A percentile compares a stretch with the other conserved stretches of the same genome.
These are phyloP conservation scores for Drosophila acutilabella DNA, from an alignment of 2,888 invertebrate genomes.

Conservation along the genomic window DNA sequence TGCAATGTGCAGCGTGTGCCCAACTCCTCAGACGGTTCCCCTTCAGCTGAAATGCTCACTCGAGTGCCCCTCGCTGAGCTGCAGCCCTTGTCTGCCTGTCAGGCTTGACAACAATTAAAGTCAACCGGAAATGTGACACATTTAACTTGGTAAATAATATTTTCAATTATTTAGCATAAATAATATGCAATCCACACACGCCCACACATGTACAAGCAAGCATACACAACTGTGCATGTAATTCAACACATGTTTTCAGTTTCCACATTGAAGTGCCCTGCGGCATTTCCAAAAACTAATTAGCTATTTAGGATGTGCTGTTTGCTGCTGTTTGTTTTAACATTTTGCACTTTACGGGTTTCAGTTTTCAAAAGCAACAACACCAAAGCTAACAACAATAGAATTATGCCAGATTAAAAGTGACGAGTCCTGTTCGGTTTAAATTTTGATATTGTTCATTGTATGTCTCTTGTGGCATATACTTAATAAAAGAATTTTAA, in stretches of 20 bases:
- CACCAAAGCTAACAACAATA: not conserved
- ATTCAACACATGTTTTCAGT: constrained; percentile 69
- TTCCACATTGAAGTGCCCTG: constrained; percentile 59
- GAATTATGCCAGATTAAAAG: constrained; percentile 8
- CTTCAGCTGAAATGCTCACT: not conserved
- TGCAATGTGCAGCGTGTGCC: constrained; percentile 4
- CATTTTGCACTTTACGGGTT: constrained; percentile 33
- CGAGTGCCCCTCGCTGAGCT: not conserved
- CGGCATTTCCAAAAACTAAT: constrained; percentile 76
- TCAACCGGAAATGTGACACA: constrained; percentile 80
- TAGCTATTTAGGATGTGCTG: constrained; percentile 51
- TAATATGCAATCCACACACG: constrained; percentile 37
- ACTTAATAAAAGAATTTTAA: constrained; percentile 23
- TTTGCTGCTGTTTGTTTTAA: constrained; percentile 30
- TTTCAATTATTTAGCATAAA: constrained; percentile 79
- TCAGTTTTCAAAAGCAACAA: constrained; percentile 25
- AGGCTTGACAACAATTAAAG: constrained; percentile 77
- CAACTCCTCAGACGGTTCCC: not conserved
- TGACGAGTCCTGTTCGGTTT: not conserved
- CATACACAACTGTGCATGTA: constrained; percentile 40
- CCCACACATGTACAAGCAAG: not conserved
- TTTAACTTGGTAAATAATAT: constrained; percentile 78
- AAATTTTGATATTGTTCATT: not conserved
- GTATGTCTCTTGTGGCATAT: constrained; percentile 7
- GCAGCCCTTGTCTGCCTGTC: constrained; percentile 42